Conservation (phyloP, 2,113 vertebrate genomes). For the Columbina picui region DNA sequence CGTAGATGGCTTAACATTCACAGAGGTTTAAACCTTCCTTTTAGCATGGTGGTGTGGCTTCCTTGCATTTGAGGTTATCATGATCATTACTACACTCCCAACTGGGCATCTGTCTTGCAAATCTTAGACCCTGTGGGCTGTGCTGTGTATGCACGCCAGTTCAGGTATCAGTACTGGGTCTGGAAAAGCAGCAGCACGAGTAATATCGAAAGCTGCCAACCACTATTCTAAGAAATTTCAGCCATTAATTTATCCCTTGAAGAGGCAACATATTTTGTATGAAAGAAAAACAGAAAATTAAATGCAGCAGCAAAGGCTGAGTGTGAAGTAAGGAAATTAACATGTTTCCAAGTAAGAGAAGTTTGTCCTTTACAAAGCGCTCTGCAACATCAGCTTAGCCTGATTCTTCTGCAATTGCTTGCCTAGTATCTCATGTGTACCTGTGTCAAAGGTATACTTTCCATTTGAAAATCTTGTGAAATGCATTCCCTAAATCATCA, state of each 20-base stretch:
- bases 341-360: not conserved
- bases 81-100: not conserved
- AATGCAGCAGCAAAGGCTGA: not conserved
- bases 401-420: not conserved
- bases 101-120: accelerated
- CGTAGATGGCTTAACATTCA: accelerated
- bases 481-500: not conserved
- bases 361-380: not conserved
- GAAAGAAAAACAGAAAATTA: not conserved
- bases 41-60: not conserved
- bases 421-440: not conserved
- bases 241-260: not conserved
- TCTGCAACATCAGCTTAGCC: not conserved
- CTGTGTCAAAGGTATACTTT: not conserved
- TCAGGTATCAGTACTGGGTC: not conserved
- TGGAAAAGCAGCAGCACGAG: not conserved
- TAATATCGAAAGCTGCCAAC: not conserved
- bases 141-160: accelerated
- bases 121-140: not conserved
- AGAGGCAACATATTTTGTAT: not conserved
- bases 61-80: not conserved
- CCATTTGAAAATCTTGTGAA: not conserved
- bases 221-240: not conserved
- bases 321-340: not conserved
- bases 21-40: not conserved